Evolutionary conservation across 2,888 invertebrate genomes (phyloP), one percentile per base, ranked within the genome.

Genomic region (Hyposoter dolosus): DNA sequence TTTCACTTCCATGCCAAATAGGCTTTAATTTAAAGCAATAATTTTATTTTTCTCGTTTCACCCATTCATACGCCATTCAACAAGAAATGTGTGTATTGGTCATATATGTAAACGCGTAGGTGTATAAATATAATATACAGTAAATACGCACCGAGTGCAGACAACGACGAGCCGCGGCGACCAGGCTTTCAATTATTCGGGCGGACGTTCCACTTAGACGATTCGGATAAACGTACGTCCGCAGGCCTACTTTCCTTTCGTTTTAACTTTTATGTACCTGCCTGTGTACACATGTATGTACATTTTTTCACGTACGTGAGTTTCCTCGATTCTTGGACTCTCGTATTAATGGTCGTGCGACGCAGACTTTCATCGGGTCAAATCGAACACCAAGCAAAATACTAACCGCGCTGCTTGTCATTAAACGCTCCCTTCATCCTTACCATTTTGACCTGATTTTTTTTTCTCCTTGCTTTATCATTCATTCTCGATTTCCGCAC

Each of bases 211-310:
- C 87, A 88, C 88, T 88, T 88, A 88, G 79, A 68, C 85, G 88
- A 88, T 84, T 87, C 79, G 74, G 80, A 85, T 88, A 86, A 85
- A 85, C 85, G 85, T 84, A 84, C 87, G 85, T 88, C 83, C 87
- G 85, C 85, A 88, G 87, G 75, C 88, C 88, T 88, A 88, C 88
- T 88, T 88, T 88, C 87, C 84, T 87, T 88, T 88, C 82, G 82
- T 85, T 87, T 71, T 82, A 88, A 87, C 84, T 74, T 84, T 28
- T 56, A 74, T 65, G 50, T 74, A 45, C 60, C 32, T 68, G 40
- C 69, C 60, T 60, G 12, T 19, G 35, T 35, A 17, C 15, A 35
- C 5, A 35, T 72, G 45, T 71, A 45, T 56, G 50, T 72, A 72
- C 60, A 56, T 63, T 60, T 60, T 56, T 19, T 23, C 60, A 60